Percentiles rank a stretch among this genome's conserved stretches.
Conservation (phyloP, 92 coral and sea anemone species). For the Palythoa heliodiscus region DNA sequence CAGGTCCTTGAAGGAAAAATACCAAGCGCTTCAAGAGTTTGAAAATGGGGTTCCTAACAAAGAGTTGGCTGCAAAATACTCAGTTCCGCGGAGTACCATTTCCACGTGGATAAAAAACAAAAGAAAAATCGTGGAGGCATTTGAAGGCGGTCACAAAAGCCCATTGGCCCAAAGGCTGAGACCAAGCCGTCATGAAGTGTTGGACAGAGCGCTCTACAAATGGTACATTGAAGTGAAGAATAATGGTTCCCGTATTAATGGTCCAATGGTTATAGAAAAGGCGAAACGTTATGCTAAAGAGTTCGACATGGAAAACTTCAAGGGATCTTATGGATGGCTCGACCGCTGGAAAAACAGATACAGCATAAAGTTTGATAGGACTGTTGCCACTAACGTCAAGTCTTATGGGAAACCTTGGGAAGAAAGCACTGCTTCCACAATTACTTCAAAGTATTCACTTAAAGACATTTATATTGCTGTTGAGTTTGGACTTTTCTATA, state of each 20-base stretch:
- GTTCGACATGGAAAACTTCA: conserved; percentile 5
- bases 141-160: background rate
- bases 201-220: conserved; percentile 42
- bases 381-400: conserved; percentile 9
- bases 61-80: conserved; percentile 53
- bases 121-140: conserved; percentile 42
- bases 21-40: conserved; percentile 54
- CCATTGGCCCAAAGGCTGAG: conserved; percentile 2
- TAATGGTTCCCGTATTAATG: background rate
- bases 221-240: conserved; percentile 23
- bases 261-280: conserved; percentile 15
- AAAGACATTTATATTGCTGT: conserved; percentile 39
- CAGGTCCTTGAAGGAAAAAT: conserved; percentile 53
- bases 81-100: conserved; percentile 50
- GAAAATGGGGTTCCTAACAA: conserved; percentile 58
- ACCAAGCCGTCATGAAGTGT: background rate
- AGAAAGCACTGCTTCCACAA: conserved; percentile 20
- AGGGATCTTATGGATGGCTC: conserved; percentile 36
- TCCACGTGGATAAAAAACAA: conserved; percentile 65
- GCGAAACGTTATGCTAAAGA: conserved; percentile 2
- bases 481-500: conserved; percentile 52
- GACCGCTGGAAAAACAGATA: conserved; percentile 55
- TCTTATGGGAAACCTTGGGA: conserved; percentile 24
- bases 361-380: conserved; percentile 25
- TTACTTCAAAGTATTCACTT: conserved; percentile 15